phyloP scores from a whole-genome alignment of 2,113 vertebrate species.

The Oriolus oriolus region DNA sequence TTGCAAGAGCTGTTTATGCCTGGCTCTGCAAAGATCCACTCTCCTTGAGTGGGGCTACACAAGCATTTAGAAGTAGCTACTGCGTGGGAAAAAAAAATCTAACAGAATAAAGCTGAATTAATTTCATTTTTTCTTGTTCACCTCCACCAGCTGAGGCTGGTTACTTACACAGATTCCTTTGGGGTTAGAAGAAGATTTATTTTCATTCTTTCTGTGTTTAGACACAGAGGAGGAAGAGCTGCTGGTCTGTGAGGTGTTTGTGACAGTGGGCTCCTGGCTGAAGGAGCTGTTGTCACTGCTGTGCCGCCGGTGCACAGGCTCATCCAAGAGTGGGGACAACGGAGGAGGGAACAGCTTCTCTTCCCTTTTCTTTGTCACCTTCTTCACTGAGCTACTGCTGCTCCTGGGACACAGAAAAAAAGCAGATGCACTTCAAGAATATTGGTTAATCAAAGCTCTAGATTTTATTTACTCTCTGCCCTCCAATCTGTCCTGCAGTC shows the following conservation, averaged over 20 bases:
- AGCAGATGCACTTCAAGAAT: background rate
- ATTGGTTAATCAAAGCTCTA: background rate
- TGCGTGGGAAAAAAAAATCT: background rate
- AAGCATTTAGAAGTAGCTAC: background rate
- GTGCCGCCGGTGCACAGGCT: constrained; percentile 75
- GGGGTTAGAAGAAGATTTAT: constrained; percentile 76
- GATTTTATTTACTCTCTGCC: background rate
- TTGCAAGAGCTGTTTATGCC: background rate
- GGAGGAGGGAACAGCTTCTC: constrained; percentile 91
- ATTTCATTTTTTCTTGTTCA: background rate
- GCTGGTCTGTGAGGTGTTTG: constrained; percentile 46
- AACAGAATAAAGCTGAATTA: background rate
- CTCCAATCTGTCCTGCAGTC: background rate
- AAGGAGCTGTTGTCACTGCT: constrained; percentile 76
- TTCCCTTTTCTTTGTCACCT: constrained; percentile 82
- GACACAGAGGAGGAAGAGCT: constrained; percentile 67
- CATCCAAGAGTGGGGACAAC: constrained; percentile 86
- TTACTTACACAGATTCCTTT: constrained; percentile 82
- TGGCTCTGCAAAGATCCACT: background rate
- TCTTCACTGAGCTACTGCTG: constrained; percentile 76
- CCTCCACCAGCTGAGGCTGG: background rate
- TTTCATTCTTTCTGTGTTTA: constrained; percentile 86
- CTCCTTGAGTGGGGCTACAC: background rate
- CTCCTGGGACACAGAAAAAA: constrained; percentile 45
- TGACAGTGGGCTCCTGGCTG: constrained; percentile 73